A percentile compares a stretch with the other conserved stretches of the same genome.
Conservation (phyloP, 1,140 invertebrate genomes). For the Trichonephila inaurata region DNA sequence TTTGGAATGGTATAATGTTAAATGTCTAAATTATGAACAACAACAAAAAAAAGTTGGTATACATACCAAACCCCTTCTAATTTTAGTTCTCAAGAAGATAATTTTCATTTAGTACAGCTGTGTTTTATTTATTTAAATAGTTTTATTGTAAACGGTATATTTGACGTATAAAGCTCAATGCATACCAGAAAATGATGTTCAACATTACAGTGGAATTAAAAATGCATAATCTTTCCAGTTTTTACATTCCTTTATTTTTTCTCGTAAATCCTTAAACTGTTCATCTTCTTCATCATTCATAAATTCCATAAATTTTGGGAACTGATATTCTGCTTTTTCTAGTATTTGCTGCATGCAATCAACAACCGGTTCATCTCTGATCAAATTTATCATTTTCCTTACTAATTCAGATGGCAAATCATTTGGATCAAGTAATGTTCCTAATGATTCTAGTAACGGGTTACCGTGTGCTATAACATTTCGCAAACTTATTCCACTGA, state of each 20-base stretch:
- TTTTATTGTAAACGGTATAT: no score
- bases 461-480: slow-evolving; percentile 59
- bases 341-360: slow-evolving; percentile 19
- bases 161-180: no score
- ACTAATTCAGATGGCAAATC: slow-evolving; percentile 60
- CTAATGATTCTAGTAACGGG: slow-evolving; percentile 43
- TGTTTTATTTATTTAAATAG: no score
- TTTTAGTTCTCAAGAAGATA: no score
- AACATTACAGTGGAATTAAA: neutral
- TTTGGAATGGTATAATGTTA: no score
- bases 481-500: slow-evolving; percentile 54
- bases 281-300: neutral
- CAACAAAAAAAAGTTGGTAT: no score
- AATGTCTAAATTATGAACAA: no score
- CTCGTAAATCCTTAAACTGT: neutral
- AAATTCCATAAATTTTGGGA: neutral
- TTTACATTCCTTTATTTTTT: neutral
- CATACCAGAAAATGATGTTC: no score
- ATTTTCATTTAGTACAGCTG: no score
- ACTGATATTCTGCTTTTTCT: neutral
- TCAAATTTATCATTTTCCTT: slow-evolving; percentile 2
- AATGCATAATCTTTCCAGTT: neutral
- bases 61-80: no score
- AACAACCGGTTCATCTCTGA: neutral
- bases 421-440: slow-evolving; percentile 40